Evolutionary conservation across 2,113 vertebrate species (phyloP), one percentile per base, ranked within the genome.

Genomic region (Psammodynastes pulverulentus): DNA sequence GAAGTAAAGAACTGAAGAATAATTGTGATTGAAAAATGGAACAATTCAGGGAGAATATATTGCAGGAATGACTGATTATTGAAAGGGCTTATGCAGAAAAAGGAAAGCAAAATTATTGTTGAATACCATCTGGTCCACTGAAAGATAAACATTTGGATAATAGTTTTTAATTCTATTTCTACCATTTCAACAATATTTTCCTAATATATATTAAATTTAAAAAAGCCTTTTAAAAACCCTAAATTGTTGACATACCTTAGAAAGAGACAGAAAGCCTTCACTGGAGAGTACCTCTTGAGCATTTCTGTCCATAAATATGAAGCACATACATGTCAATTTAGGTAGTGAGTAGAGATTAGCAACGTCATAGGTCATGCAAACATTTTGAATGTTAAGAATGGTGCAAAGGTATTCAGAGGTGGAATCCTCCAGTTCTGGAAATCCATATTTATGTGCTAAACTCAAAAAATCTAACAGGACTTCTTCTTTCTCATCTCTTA

Each of bases 301-400:
- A 85, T 99, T 98, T 89, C 98, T 97, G 96, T 99, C 99, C 98
- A 99, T 99, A 94, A 99, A 99, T 94, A 98, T 97, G 85, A 98
- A 99, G 97, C 99, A 99, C 97, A 99, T 99, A 12, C 98, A 98
- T 48, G 98, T 98, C 94, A 99, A 97, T 85, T 98, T 96, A 86
- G 97, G 97, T 95, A 99, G 98, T 2, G 98, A 98, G 97, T 99
- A 99, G 88, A 99, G 98, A 95, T 98, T 99, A 96, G 99, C 99
- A 96, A 99, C 99, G 23, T 99, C 99, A 54, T 99, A 99, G 26
- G 99, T 99, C 98, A 99, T 98, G 95, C 99, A 99, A 95, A 99
- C 99, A 52, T 99, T 99, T 97, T 98, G 98, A 93, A 98, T 99
- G 96, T 98, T 98, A 91, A 99, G 98, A 93, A 99, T 98, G 93